These are phyloP conservation scores for Heliothis subflexa DNA, from an alignment of 1,140 invertebrate species.

Conservation along the genomic window DNA sequence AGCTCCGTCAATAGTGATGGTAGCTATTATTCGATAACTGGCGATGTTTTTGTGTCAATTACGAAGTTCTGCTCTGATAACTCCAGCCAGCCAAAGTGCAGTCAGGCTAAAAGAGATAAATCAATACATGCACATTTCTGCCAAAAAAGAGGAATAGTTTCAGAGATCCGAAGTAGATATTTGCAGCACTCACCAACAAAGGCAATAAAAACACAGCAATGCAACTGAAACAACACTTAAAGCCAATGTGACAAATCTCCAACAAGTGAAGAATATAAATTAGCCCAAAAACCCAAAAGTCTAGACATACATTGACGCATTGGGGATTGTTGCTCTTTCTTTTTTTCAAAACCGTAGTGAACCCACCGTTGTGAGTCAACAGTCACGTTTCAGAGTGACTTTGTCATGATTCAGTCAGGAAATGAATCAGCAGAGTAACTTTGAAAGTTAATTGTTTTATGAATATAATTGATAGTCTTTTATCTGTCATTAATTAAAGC, in stretches of 20 bases:
- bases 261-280: neutral
- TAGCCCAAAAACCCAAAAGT: slow-evolving; percentile 15
- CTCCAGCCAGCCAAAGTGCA: neutral
- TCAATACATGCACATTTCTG: neutral
- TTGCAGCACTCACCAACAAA: neutral
- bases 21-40: slow-evolving; percentile 16
- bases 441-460: slow-evolving; percentile 13
- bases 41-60: neutral
- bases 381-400: neutral
- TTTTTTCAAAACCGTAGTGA: slow-evolving; percentile 13
- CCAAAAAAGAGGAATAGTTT: neutral
- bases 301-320: slow-evolving; percentile 23
- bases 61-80: neutral
- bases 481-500: neutral
- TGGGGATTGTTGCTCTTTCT: neutral
- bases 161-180: neutral
- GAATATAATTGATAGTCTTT: slow-evolving; percentile 2
- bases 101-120: no score
- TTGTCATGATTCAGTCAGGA: slow-evolving; percentile 5
- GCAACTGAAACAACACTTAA: neutral
- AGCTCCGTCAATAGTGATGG: slow-evolving; percentile 27
- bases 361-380: slow-evolving; percentile 11
- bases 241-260: no score
- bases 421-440: slow-evolving; percentile 17
- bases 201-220: neutral